Percentiles rank a stretch among this genome's conserved stretches.
Conservation (phyloP, 2,113 vertebrate genomes). For the Pipra filicauda region DNA sequence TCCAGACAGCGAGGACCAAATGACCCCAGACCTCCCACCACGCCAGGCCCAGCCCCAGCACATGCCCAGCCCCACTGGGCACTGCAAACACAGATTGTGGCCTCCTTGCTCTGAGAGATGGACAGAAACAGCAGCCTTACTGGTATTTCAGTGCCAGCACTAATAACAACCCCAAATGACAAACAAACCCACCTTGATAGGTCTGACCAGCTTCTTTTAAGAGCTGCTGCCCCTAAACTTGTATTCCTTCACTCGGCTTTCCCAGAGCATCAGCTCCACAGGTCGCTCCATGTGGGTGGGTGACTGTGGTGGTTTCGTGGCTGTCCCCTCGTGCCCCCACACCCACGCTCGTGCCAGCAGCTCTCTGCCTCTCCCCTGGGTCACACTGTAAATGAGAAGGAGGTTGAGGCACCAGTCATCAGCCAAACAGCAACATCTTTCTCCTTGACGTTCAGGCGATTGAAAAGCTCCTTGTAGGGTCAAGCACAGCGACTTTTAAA, state of each 20-base stretch:
- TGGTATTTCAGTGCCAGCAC: background rate
- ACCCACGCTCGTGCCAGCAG: background rate
- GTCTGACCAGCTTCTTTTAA: background rate
- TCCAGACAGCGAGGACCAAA: background rate
- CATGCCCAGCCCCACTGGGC: background rate
- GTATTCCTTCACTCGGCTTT: background rate
- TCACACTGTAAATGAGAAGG: background rate
- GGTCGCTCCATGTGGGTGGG: rapidly evolving
- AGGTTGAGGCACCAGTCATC: background rate
- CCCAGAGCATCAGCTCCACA: background rate
- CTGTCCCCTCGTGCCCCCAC: rapidly evolving
- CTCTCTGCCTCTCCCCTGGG: background rate
- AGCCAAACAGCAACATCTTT: background rate
- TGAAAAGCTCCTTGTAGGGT: constrained; percentile 38
- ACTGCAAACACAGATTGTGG: background rate
- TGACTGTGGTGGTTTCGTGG: rapidly evolving
- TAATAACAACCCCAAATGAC: background rate
- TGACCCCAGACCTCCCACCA: rapidly evolving
- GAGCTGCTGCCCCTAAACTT: background rate
- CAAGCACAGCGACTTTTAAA: constrained; percentile 28
- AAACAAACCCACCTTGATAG: background rate
- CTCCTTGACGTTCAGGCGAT: background rate
- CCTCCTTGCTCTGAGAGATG: background rate
- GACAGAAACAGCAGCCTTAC: background rate
- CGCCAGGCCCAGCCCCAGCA: background rate